A percentile compares a stretch with the other conserved stretches of the same genome.
Evolutionary conservation across 1,140 invertebrate species (phyloP).

Genomic region (Nephotettix cincticeps): DNA sequence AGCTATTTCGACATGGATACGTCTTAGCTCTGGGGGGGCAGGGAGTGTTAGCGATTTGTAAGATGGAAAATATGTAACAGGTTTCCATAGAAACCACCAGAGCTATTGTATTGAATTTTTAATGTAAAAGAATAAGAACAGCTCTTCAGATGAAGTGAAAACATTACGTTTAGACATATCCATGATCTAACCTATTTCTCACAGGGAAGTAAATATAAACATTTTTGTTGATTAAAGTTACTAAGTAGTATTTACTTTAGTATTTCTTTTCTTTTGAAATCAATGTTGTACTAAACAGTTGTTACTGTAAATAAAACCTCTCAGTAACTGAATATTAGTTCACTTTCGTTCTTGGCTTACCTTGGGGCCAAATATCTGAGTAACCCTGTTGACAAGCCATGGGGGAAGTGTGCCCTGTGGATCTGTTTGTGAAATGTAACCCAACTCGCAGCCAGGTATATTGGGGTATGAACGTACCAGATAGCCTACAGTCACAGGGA

Average conservation of each 20-base stretch:
- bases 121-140: no score
- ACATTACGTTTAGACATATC: not conserved
- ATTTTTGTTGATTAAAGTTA: not conserved
- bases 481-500: slow-evolving; percentile 39
- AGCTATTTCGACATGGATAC: no score
- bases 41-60: no score
- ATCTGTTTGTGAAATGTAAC: slow-evolving; percentile 53
- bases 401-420: slow-evolving; percentile 83
- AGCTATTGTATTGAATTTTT: no score
- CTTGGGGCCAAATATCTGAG: slow-evolving; percentile 82
- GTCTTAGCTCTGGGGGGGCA: no score
- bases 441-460: slow-evolving; percentile 35
- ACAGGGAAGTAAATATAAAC: no score
- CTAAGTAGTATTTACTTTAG: not conserved
- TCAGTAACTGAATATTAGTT: not conserved
- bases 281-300: not conserved
- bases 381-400: slow-evolving; percentile 88
- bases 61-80: no score
- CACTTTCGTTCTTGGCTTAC: slow-evolving; percentile 22
- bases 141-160: not conserved
- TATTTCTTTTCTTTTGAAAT: not conserved
- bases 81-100: no score
- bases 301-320: not conserved
- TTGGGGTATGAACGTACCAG: slow-evolving; percentile 35
- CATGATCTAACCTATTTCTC: no score